phyloP scores from a whole-genome alignment of 2,888 invertebrate genomes.

The Stramonita haemastoma region DNA sequence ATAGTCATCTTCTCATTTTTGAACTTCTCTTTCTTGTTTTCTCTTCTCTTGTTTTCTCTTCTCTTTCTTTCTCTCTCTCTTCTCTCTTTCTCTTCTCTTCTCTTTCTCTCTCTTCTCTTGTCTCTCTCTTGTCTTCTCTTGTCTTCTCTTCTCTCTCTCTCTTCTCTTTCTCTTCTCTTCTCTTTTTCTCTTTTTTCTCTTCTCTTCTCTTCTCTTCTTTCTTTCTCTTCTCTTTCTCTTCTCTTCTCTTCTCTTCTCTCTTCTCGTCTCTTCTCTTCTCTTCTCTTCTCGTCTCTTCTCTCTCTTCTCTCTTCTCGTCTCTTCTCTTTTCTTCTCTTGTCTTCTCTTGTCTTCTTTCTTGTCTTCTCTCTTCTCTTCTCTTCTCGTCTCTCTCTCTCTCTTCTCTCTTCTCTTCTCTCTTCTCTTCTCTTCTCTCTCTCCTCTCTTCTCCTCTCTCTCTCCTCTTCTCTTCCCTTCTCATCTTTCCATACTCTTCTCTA shows the following conservation, averaged over 20 bases:
- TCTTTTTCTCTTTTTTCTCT: neutral
- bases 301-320: neutral
- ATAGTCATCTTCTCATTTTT: neutral
- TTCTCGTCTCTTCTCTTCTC: neutral
- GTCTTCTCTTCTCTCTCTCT: no score
- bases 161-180: no score
- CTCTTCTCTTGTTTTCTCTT: neutral
- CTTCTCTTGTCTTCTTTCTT: neutral
- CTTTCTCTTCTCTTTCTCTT: neutral
- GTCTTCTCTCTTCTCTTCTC: neutral
- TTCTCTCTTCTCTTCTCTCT: neutral
- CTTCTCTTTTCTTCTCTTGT: neutral
- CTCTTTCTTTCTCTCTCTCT: neutral
- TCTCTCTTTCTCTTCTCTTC: no score
- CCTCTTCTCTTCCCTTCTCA: no score
- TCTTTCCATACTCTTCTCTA: neutral
- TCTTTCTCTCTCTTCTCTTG: no score
- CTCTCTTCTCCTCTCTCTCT: no score
- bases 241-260: neutral
- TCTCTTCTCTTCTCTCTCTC: no score
- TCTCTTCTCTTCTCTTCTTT: neutral
- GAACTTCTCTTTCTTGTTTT: neutral
- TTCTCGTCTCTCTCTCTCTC: neutral
- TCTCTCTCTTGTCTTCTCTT: no score
- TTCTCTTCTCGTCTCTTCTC: neutral